Base-by-base conservation (phyloP, 1,140 invertebrate species). In the Drosophila malerkotliana region DNA sequence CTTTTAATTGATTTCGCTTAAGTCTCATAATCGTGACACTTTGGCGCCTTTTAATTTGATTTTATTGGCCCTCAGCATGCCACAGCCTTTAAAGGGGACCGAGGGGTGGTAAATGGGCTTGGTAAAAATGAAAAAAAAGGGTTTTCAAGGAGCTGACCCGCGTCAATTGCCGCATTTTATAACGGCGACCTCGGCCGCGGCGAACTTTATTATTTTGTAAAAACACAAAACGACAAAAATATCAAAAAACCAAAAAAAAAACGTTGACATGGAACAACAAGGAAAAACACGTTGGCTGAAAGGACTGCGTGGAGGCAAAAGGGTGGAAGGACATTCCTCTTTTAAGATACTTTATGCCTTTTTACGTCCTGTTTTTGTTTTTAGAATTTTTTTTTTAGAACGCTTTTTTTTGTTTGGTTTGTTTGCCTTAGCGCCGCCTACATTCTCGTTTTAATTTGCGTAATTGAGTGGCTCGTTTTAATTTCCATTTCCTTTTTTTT, bases 41-140 rank as follows among this genome's bases (percentile, higher is more conserved):
- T 87, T 87, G 82, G 82, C 82, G 82, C 83, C 82, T 87, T 88
- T 87, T 87, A 87, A 87, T 87, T 87, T 88, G 83, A 87, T 87
- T 87, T 87, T 88, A 87, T 87, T 87, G 83, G 83, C 72, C 83
- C 71, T 88, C 79, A 66, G 68, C 78, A 82, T 88, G 82, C 64
- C 74, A 87, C 61, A 14, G 34, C 34, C 10, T 32, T 32, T 32
- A 8, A 32, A 8, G 7, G 21, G 12, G 44, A 6, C 32, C n/a
- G 52, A 1, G 10, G 34, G 34, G 10, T 41, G 34, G 10, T 47
- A 41, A 54, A 28, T 48, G 21, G 30, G 26, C 9, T 12, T 32
- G 32, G 12, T 12, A n/a, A 37, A 37, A 37, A 37, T 37, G 4
- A 44, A 47, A 24, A 14, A n/a, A 34, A 55, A 51, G 52, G 44